Evolutionary conservation across 2,888 invertebrate species (phyloP).

Genomic region (Apodemia hepburni): DNA sequence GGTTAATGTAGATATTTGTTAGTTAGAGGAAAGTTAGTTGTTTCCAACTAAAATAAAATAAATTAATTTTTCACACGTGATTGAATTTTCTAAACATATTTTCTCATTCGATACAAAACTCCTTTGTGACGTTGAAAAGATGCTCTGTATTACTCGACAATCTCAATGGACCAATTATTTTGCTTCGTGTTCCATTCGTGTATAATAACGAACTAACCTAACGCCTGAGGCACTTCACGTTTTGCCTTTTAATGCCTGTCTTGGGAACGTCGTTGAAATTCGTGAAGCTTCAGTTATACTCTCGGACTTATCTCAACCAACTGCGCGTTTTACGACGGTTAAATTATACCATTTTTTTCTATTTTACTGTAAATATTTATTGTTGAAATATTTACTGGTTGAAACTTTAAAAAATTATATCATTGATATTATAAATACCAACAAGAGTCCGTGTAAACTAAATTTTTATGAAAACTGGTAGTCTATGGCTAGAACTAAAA

Average conservation of each 20-base stretch:
- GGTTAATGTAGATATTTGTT: no score
- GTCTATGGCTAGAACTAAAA: no score
- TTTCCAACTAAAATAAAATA: neutral
- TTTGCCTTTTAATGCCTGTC: constrained; percentile 29
- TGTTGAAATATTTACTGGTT: no score
- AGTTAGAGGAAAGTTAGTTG: no score
- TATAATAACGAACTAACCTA: constrained; percentile 30
- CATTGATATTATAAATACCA: no score
- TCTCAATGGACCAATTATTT: constrained; percentile 30
- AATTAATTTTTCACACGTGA: constrained; percentile 11
- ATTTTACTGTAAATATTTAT: no score
- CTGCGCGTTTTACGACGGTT: neutral
- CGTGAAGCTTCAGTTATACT: constrained; percentile 21
- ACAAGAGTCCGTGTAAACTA: no score
- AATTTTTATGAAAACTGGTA: no score
- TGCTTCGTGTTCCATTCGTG: constrained; percentile 27
- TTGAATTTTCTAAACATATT: constrained; percentile 7
- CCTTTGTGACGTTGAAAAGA: constrained; percentile 24
- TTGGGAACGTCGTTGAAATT: constrained; percentile 26
- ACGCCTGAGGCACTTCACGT: constrained; percentile 25
- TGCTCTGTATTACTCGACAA: constrained; percentile 23
- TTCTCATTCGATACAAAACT: constrained; percentile 10
- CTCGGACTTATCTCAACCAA: constrained; percentile 20
- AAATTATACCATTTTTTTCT: neutral
- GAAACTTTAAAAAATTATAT: no score